Evolutionary conservation across 2,113 vertebrate species (phyloP).

Genomic region (Cyanoderma ruficeps): DNA sequence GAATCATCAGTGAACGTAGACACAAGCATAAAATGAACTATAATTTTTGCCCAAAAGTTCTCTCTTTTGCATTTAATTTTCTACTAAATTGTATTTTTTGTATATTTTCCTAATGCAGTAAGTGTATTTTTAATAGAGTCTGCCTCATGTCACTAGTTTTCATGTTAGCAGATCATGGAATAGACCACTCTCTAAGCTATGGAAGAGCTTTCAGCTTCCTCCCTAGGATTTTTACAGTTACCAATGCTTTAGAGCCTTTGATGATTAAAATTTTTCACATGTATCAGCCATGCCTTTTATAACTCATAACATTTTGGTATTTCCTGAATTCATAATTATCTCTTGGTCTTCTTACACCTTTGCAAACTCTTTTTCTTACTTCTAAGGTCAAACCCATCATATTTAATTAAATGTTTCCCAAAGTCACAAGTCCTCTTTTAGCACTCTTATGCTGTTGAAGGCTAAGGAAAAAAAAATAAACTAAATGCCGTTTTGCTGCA

Average conservation of each 20-base stretch:
- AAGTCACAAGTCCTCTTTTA: neutral
- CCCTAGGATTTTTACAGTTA: neutral
- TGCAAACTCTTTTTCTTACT: neutral
- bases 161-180: neutral
- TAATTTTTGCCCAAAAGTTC: neutral
- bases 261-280: neutral
- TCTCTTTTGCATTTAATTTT: neutral
- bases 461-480: neutral
- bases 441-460: neutral
- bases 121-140: neutral
- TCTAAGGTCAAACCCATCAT: neutral
- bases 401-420: neutral
- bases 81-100: neutral
- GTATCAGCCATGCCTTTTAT: neutral
- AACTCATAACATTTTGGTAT: neutral
- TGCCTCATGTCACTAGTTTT: neutral
- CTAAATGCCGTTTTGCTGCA: neutral
- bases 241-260: neutral
- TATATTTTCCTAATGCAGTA: neutral
- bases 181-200: neutral
- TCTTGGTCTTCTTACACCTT: neutral
- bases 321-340: neutral
- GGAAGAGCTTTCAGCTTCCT: neutral
- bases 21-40: neutral
- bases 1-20: neutral